Base-by-base conservation (phyloP, 2,888 invertebrate species). In the Orgyia antiqua region DNA sequence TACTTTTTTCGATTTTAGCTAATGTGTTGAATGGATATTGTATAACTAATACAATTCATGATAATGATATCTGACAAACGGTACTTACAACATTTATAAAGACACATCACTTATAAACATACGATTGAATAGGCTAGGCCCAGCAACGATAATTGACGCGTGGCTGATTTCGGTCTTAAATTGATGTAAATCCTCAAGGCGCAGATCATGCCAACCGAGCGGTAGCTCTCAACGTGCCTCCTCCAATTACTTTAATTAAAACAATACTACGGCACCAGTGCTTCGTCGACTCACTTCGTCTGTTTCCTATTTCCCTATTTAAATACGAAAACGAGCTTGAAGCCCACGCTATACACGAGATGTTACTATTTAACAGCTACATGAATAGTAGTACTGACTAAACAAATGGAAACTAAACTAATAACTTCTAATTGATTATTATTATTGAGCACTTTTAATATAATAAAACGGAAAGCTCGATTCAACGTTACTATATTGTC, bases 161-260 rank as follows among this genome's bases (percentile, higher is more conserved):
- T 67, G 68, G 68, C 66, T 67, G 70, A 68, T 68, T 68, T 68
- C 68, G 67, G 73, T 71, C 75, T 76, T 77, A 76, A 80, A 84
- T 82, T 82, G 78, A 77, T 80, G 76, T 75, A 79, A 83, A 83
- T 86, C 80, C 83, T 84, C 77, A 79, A 82, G 82, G 80, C 76
- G 76, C 77, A 80, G 83, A 84, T 83, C 80, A 83, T 76, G 72
- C 69, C 74, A 68, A 67, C 70, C 70, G 73, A 75, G 74, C 71
- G 74, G 58, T 69, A 67, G 75, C 75, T 68, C 83, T 77, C 78
- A 62, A 72, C 76, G 77, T 77, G 77, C 77, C 82, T 83, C 78
- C 79, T 80, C 83, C 84, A 86, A 86, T 84, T 86, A 86, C 82
- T 84, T 86, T 86, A 86, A 86, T 84, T 86, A 86, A 84, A 84